Percentiles rank a stretch among this genome's conserved stretches.
Conservation (phyloP, 2,797 vertebrate species). For the Sphenopsis melanotis region DNA sequence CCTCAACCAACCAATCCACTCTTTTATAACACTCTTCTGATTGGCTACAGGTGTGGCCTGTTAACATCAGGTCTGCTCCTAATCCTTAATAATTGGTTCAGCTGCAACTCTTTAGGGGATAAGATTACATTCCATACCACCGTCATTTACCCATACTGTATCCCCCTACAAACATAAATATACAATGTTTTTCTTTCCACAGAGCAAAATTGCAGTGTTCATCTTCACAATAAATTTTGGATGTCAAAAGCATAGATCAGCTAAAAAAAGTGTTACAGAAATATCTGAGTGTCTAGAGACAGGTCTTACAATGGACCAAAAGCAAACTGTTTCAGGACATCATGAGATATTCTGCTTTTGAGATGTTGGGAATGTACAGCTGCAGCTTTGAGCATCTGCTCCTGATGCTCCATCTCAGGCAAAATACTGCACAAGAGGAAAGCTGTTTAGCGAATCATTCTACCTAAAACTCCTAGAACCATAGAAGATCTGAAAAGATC, state of each 20-base stretch:
- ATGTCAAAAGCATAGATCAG: not conserved
- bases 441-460: not conserved
- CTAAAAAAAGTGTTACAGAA: not conserved
- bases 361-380: not conserved
- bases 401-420: not conserved
- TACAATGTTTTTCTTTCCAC: rapidly evolving
- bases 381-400: not conserved
- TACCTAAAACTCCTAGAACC: not conserved
- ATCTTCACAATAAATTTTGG: not conserved
- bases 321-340: not conserved
- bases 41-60: no score
- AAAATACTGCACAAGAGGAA: not conserved
- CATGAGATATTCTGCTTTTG: not conserved
- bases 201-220: not conserved
- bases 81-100: no score
- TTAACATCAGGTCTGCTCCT: no score
- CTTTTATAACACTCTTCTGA: no score
- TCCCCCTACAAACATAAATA: not conserved
- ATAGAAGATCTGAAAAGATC: not conserved
- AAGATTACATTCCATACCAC: no score
- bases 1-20: no score
- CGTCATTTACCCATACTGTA: no score
- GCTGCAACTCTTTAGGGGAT: no score
- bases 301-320: not conserved
- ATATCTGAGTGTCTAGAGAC: not conserved